These are phyloP conservation scores for Crotalus viridis DNA, from an alignment of 2,113 vertebrate species.

Conservation along the genomic window DNA sequence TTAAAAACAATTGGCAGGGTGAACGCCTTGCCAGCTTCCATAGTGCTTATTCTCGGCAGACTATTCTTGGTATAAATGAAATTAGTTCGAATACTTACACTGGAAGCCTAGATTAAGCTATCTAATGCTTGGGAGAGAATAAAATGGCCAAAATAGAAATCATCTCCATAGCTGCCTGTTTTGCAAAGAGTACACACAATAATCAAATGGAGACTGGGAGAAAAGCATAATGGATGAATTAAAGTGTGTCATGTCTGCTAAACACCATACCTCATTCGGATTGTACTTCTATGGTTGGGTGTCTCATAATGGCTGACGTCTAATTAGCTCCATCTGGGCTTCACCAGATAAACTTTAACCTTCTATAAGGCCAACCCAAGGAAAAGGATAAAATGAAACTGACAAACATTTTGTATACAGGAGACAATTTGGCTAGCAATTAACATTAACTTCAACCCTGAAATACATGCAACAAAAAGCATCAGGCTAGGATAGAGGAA, in stretches of 20 bases:
- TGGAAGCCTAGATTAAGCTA: neutral
- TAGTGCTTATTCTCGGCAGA: neutral
- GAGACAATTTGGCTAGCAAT: neutral
- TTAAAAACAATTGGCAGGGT: slow-evolving; percentile 7
- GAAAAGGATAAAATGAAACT: neutral
- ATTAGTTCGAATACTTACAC: neutral
- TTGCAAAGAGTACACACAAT: neutral
- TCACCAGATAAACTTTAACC: neutral
- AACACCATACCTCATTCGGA: neutral
- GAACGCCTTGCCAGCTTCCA: neutral
- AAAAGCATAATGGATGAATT: neutral
- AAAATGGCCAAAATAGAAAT: neutral
- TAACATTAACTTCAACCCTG: neutral
- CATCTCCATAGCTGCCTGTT: neutral
- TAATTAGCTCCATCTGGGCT: neutral
- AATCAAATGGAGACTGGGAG: too few species aligned
- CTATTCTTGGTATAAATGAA: slow-evolving; percentile 5
- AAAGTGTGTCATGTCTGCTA: neutral
- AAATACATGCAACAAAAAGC: neutral
- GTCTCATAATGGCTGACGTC: neutral
- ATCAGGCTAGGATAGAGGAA: neutral
- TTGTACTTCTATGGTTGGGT: neutral
- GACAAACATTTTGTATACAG: neutral
- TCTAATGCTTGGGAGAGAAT: neutral
- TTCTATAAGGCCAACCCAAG: neutral